Conservation (phyloP, 2,113 vertebrate species). For the Struthidea cinerea region DNA sequence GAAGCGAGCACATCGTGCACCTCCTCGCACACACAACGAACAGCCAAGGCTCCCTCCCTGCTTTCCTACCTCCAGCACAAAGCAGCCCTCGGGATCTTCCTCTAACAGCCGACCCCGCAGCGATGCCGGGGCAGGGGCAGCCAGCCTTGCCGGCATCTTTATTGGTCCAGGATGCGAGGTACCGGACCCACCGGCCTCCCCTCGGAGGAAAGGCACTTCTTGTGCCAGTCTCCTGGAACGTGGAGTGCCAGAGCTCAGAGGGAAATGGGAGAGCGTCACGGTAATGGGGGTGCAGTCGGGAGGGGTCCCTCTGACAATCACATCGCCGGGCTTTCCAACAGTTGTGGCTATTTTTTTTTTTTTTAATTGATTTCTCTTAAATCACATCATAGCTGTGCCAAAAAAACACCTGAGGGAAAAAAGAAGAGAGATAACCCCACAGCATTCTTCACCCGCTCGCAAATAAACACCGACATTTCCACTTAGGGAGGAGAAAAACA, state of each 20-base stretch:
- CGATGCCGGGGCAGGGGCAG: not conserved
- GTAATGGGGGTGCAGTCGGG: not conserved
- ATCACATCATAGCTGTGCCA: not conserved
- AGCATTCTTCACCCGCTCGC: not conserved
- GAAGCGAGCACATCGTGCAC: rapidly evolving
- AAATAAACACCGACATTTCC: not conserved
- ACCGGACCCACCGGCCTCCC: slow-evolving; percentile 19
- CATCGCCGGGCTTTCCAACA: not conserved
- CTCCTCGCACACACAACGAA: not conserved
- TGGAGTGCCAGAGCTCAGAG: not conserved
- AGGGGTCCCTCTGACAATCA: slow-evolving; percentile 11
- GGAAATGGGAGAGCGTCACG: not conserved
- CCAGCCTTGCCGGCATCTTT: not conserved
- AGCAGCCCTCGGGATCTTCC: not conserved
- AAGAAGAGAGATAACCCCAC: not conserved
- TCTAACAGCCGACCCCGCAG: not conserved
- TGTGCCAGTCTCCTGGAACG: slow-evolving; percentile 22
- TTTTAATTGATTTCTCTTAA: not conserved
- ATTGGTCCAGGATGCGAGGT: slow-evolving; percentile 36
- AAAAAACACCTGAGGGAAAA: not conserved
- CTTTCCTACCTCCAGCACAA: not conserved
- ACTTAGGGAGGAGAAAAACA: not conserved
- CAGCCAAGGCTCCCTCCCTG: not conserved
- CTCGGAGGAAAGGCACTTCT: slow-evolving; percentile 21
- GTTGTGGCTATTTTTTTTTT: not conserved